Conservation (phyloP, 2,888 invertebrate species). For the Beris chalybata region DNA sequence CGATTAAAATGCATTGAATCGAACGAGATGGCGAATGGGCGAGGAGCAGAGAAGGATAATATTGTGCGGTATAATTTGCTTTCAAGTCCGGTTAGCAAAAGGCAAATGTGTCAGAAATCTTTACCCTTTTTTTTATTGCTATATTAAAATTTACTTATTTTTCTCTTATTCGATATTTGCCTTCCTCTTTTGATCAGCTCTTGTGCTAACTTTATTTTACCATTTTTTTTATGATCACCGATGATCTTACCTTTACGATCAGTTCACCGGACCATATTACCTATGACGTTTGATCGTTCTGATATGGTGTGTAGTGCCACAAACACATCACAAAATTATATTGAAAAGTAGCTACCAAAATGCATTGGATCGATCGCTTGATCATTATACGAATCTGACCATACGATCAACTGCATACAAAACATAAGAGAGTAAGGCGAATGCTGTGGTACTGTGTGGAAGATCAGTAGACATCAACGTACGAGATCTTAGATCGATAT, state of each 20-base stretch:
- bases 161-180: not conserved
- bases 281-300: not conserved
- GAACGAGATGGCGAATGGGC: too few relatives aligned
- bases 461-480: too few relatives aligned
- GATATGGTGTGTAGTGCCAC: too few relatives aligned
- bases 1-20: not conserved
- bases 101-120: constrained; percentile 7
- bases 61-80: constrained; percentile 2
- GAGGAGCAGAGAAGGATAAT: not conserved
- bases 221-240: not conserved
- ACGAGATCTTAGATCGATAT: too few relatives aligned
- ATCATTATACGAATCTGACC: too few relatives aligned
- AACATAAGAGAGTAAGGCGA: too few relatives aligned
- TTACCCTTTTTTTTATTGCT: not conserved
- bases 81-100: constrained; percentile 14
- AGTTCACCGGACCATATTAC: not conserved
- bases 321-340: too few relatives aligned
- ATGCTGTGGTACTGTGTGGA: too few relatives aligned
- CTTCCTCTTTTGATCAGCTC: not conserved
- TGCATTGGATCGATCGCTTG: too few relatives aligned
- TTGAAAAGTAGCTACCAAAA: too few relatives aligned
- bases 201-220: not conserved
- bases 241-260: not conserved
- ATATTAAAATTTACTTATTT: not conserved
- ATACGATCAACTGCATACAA: too few relatives aligned